phyloP scores from a whole-genome alignment of 2,113 vertebrate genomes.

The Heptranchias perlo region DNA sequence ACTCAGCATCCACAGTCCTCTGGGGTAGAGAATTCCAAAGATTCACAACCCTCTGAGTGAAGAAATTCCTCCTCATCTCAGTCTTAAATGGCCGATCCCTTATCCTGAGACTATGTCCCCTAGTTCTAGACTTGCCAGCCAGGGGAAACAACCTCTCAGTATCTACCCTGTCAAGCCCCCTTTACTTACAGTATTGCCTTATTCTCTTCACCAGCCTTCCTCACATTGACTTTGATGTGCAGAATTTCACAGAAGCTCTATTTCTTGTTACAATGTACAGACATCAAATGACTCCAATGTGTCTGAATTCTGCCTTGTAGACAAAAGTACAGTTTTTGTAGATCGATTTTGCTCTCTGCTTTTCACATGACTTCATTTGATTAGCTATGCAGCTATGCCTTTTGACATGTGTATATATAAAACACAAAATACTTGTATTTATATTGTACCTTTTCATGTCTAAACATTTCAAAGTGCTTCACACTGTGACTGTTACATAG shows the following conservation, averaged over 20 bases:
- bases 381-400: background rate
- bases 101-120: no score
- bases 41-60: no score
- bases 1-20: no score
- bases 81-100: no score
- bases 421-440: background rate
- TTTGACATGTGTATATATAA: background rate
- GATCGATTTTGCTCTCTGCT: background rate
- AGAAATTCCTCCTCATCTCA: no score
- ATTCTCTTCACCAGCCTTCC: background rate
- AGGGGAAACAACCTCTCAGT: no score
- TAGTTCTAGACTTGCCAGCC: no score
- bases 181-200: background rate
- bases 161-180: no score
- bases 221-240: background rate
- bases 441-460: background rate
- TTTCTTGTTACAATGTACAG: background rate
- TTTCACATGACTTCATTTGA: background rate
- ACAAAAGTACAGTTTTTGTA: background rate
- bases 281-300: background rate
- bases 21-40: no score
- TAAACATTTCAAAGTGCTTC: background rate
- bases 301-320: background rate
- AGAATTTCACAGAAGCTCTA: background rate
- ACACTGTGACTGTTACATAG: background rate